Base-by-base conservation (phyloP, 2,113 vertebrate genomes). In the Pungitius pungitius region DNA sequence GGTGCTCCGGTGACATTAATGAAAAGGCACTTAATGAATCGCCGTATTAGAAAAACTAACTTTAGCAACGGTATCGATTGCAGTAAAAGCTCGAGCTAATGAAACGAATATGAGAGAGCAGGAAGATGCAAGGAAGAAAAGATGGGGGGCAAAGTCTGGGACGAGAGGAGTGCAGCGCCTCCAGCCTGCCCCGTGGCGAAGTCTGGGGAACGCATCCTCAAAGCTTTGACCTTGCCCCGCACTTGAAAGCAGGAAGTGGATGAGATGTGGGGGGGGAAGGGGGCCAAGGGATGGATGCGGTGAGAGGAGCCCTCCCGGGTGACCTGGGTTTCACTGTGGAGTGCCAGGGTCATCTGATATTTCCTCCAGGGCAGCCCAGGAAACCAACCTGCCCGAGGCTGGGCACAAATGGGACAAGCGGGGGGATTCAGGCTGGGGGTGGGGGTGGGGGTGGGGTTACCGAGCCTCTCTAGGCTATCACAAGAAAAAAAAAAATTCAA, bases 331-430 rank as follows among this genome's bases (percentile, higher is more conserved):
- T 91, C 82, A 78, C 84, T 84, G 85, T 82, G 68, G 83, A 87
- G 88, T 84, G 88, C 83, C 88, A 85, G 93, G n/a, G 92, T 93
- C 91, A 94, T 92, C 85, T 80, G 92, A 94, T 94, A 93, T 92
- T 93, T 94, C 93, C 93, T 93, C 86, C 91, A 93, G 92, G 92
- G 89, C 90, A 88, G 86, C 89, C 90, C 87, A 83, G 89, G 92
- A 93, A 94, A 92, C 84, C 77, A 88, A 91, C 88, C 91, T 91
- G 86, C 84, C 75, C 69, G 70, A 84, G 80, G 76, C 82, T 22
- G 76, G 85, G 90, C 89, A 80, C 84, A 92, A 93, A 93, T 93
- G 91, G 88, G 90, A n/a, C 85, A 83, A 49, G 73, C 13, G 69
- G 55, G 69, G 55, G 65, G 81, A 73, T 78, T 86, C 81, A 40